A percentile compares a stretch with the other conserved stretches of the same genome.
Conservation (phyloP, 2,113 vertebrate species). For the Microtus montanus region DNA sequence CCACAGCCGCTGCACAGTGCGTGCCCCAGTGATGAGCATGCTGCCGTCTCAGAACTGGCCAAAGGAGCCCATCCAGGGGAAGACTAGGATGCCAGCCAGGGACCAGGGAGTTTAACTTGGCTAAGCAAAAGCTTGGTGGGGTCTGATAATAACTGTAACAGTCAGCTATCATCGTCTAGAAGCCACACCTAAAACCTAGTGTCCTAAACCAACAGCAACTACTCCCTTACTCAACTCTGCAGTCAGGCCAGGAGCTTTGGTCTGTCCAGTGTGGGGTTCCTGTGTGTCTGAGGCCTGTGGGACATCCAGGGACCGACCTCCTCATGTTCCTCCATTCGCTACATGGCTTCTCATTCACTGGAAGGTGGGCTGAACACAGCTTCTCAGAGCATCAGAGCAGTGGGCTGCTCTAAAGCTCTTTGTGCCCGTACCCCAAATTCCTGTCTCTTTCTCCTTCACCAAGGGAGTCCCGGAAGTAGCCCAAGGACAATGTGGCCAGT, state of each 20-base stretch:
- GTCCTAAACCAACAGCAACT: slow-evolving; percentile 47
- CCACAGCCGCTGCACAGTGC: background rate
- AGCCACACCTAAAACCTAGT: slow-evolving; percentile 39
- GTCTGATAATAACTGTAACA: slow-evolving; percentile 19
- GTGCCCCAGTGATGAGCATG: background rate
- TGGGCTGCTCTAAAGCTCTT: background rate
- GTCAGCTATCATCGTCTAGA: background rate
- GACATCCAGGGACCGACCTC: background rate
- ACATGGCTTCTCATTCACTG: background rate
- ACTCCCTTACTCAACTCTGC: slow-evolving; percentile 38
- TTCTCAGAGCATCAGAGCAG: background rate
- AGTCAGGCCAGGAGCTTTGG: background rate
- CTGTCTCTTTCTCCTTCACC: background rate
- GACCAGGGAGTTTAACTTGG: slow-evolving; percentile 33
- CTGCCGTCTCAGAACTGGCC: background rate
- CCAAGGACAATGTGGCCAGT: background rate
- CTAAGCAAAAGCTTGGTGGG: slow-evolving; percentile 17
- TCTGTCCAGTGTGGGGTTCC: background rate
- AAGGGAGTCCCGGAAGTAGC: background rate
- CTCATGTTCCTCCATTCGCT: background rate
- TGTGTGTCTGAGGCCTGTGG: background rate
- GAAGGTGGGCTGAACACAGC: background rate
- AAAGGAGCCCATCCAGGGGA: background rate
- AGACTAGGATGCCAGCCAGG: background rate
- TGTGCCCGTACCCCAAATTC: background rate